A percentile compares a stretch with the other conserved stretches of the same genome.
phyloP scores from a whole-genome alignment of 1,140 invertebrate species.

The Zelostemma sp. region DNA sequence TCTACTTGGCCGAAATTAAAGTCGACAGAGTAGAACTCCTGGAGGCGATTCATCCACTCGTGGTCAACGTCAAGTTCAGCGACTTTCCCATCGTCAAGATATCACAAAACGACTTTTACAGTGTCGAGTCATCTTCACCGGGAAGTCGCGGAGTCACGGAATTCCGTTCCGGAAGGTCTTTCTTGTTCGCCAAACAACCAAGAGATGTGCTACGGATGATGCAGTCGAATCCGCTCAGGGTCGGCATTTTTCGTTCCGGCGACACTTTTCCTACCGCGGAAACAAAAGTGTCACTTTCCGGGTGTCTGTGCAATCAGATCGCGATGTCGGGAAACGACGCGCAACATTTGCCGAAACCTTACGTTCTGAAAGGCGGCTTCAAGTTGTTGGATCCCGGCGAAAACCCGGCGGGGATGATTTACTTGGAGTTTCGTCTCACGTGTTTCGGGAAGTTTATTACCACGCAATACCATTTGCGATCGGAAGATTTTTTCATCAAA shows the following conservation, averaged over 20 bases:
- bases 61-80: conserved; percentile 61
- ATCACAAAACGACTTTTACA: conserved; percentile 56
- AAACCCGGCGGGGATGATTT: conserved; percentile 55
- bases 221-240: conserved; percentile 46
- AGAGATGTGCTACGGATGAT: conserved; percentile 53
- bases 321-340: conserved; percentile 60
- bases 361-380: conserved; percentile 51
- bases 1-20: conserved; percentile 59
- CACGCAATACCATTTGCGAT: conserved; percentile 53
- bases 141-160: conserved; percentile 38
- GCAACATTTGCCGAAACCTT: conserved; percentile 55
- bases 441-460: conserved; percentile 56
- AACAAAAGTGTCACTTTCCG: conserved; percentile 52
- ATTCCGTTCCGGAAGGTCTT: conserved; percentile 57
- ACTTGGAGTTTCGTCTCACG: conserved; percentile 53
- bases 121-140: conserved; percentile 16
- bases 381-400: conserved; percentile 58
- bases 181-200: conserved; percentile 59
- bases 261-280: conserved; percentile 65
- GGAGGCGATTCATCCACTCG: conserved; percentile 38
- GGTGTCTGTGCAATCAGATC: conserved; percentile 64
- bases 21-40: conserved; percentile 58
- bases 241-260: conserved; percentile 58
- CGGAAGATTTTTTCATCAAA: conserved; percentile 47
- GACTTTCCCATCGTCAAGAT: conserved; percentile 63